Percentiles rank a stretch among this genome's conserved stretches.
Conservation (phyloP, 2,113 vertebrate species). For the Alethe castanea region DNA sequence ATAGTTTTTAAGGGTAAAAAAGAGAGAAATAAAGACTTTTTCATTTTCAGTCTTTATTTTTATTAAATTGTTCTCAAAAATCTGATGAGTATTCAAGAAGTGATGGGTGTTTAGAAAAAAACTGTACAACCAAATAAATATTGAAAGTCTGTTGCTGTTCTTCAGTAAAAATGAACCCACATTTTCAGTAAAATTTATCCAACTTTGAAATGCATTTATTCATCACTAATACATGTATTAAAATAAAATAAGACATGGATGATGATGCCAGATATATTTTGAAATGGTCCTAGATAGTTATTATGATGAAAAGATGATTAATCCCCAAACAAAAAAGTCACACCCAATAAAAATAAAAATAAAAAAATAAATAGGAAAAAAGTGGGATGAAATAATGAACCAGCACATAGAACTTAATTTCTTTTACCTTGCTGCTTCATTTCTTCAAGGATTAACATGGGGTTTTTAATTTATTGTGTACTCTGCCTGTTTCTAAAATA, state of each 20-base stretch:
- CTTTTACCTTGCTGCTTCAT: background rate
- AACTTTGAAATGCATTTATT: background rate
- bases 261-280: background rate
- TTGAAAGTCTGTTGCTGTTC: background rate
- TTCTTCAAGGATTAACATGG: background rate
- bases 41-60: constrained; percentile 9
- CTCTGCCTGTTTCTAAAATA: background rate
- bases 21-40: background rate
- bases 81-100: background rate
- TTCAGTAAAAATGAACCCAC: background rate
- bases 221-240: background rate
- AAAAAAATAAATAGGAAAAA: too few species aligned
- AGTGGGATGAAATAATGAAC: background rate
- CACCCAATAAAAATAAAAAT: fast-evolving
- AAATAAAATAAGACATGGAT: background rate
- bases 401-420: background rate
- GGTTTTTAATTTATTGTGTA: background rate
- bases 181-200: background rate
- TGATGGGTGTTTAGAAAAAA: background rate
- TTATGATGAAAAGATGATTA: background rate
- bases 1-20: background rate
- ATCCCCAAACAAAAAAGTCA: background rate
- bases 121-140: background rate
- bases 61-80: background rate
- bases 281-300: background rate